Base-by-base conservation (phyloP, 2,113 vertebrate genomes). In the Protobothrops flavoviridis region DNA sequence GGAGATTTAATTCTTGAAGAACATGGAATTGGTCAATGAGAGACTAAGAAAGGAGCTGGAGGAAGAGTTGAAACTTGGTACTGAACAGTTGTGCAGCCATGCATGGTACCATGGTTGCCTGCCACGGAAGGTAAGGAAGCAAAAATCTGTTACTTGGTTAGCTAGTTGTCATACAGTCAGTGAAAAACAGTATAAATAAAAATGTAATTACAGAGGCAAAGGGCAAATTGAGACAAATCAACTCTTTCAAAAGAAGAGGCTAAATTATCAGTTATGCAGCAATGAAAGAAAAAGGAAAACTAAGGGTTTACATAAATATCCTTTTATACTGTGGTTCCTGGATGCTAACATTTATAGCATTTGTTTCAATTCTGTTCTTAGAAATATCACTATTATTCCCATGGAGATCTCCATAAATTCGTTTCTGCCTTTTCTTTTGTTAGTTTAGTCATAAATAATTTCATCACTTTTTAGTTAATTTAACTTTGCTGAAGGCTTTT, bases 21-120 rank as follows among this genome's bases (percentile, higher is more conserved):
- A 89, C 50, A 98, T 98, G 98, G 97, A 98, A 48, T 39, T 86
- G 61, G 33, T 23, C 17, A 89, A 89, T 26, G 96, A 96, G 29
- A 95, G 93, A 0, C 88, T 98, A 87, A 98, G 98, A 97, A 97
- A 98, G 96, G 98, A 98, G 95, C 96, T 98, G 94, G 98, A 98
- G 95, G 98, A 98, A 93, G 98, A 98, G 95, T 96, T 98, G 93
- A 98, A 98, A 94, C 97, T 98, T 85, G 97, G 97, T 95, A 97
- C 96, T 1, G 98, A 98, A 0, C 97, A 98, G 81, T 96, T 97
- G 43, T 96, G 97, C 94, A 97, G 97, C 95, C 99, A 99, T 0
- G 97, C 98, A 1, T 99, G 98, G 98, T 99, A 98, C 96, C 98
- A 99, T 0, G 98, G 98, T 11, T 95, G 94, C 0, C 95, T 99